phyloP scores from a whole-genome alignment of 2,888 invertebrate species.

The Eilema griseolum region DNA sequence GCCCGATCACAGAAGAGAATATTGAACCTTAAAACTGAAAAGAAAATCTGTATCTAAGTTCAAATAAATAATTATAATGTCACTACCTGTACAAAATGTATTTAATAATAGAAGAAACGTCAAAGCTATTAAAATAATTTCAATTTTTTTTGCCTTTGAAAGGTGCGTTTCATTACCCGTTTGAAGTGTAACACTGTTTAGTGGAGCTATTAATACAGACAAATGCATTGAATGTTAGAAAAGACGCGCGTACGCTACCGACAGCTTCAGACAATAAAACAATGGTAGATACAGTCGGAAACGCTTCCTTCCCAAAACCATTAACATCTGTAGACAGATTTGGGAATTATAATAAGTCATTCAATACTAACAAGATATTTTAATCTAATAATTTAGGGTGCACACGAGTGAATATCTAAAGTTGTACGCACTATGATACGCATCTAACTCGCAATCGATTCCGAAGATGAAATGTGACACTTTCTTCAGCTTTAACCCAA shows the following conservation, averaged over 20 bases:
- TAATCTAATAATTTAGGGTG: not conserved
- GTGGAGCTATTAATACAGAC: slow-evolving; percentile 23
- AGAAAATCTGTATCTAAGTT: too few species aligned
- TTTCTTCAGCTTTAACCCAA: too few species aligned
- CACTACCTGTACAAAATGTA: too few species aligned
- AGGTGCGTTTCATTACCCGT: slow-evolving; percentile 14
- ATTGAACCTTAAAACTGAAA: too few species aligned
- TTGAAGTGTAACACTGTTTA: slow-evolving; percentile 26
- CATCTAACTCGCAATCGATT: too few species aligned
- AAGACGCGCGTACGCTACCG: slow-evolving; percentile 5
- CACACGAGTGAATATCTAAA: not conserved
- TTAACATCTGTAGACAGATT: slow-evolving; percentile 51
- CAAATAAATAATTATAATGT: too few species aligned
- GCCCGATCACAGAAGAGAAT: too few species aligned
- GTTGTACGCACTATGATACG: not conserved
- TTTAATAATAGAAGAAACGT: not conserved
- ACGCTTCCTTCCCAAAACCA: slow-evolving; percentile 51
- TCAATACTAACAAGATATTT: not conserved
- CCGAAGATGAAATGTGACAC: too few species aligned
- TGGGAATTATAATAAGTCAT: slow-evolving; percentile 37
- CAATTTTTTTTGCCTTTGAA: not conserved
- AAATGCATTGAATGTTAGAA: slow-evolving; percentile 13
- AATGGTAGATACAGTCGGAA: slow-evolving; percentile 50
- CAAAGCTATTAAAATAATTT: not conserved
- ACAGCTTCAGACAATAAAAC: slow-evolving; percentile 46